phyloP scores from a whole-genome alignment of 2,888 invertebrate genomes.

The Drosophila anomalata region DNA sequence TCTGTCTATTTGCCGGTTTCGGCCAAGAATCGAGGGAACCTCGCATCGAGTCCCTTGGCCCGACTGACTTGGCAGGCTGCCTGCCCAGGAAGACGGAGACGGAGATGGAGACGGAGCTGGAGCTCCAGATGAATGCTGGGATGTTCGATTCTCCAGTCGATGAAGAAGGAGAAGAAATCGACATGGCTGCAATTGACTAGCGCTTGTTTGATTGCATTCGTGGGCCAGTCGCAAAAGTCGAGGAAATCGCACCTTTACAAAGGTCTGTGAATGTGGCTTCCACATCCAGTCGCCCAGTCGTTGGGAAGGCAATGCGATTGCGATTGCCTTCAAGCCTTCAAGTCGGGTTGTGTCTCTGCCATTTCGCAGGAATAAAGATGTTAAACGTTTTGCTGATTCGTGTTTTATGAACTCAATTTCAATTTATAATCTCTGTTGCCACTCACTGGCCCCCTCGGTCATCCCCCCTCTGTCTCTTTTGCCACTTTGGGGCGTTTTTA shows the following conservation, averaged over 20 bases:
- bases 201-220: constrained; percentile 79
- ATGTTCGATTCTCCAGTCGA: constrained; percentile 12
- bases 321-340: constrained; percentile 40
- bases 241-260: constrained; percentile 70
- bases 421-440: constrained; percentile 81
- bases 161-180: constrained; percentile 38
- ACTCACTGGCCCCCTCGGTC: constrained; percentile 53
- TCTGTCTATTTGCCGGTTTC: constrained; percentile 63
- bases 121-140: constrained; percentile 2
- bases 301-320: constrained; percentile 50
- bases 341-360: constrained; percentile 53
- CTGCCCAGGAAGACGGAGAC: constrained; percentile 22
- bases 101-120: constrained; percentile 18
- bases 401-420: constrained; percentile 83
- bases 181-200: constrained; percentile 70
- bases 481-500: constrained; percentile 70
- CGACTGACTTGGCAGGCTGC: constrained; percentile 39
- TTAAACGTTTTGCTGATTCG: constrained; percentile 82
- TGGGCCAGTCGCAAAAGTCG: constrained; percentile 37
- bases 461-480: constrained; percentile 17
- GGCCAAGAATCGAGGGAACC: constrained; percentile 31
- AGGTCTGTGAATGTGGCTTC: constrained; percentile 31
- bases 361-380: constrained; percentile 81
- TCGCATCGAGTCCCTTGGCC: constrained; percentile 12
- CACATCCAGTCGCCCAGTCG: constrained; percentile 35